Evolutionary conservation across 1,140 invertebrate genomes (phyloP), one percentile per base, ranked within the genome.

Genomic region (Drosophila nannoptera): DNA sequence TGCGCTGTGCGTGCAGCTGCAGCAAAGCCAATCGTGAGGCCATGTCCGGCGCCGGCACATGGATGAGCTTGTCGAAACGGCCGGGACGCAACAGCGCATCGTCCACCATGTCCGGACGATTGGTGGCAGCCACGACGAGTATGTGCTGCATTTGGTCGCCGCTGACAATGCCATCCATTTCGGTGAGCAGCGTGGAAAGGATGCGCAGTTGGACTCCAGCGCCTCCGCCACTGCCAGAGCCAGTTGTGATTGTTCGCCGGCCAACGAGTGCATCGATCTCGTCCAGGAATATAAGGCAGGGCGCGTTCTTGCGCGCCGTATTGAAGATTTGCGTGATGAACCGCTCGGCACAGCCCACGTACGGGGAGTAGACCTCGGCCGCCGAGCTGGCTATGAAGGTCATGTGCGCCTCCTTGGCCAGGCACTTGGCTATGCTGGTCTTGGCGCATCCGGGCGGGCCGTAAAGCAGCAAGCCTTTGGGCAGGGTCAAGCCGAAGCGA

Each of bases 371-470:
- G 5, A 94, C 90, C 76, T 94, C 92, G 2, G 94, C 93, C 48
- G 93, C 92, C 64, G 91, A 93, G 0, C 92, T 90, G 6, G 92
- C 89, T 14, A 94, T 89, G 42, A 94, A 93, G n/a, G 92, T 92
- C 60, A 91, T 91, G 60, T 91, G 89, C 29, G 92, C 91, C 53
- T 92, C 91, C 58, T 90, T 91, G 12, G 94, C 94, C 31, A 94
- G 61, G 4, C 94, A 93, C 75, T 92, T 91, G 9, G 93, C 93
- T 14, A 95, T 90, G 64, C 92, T 92, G 6, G 94, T 95, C 90
- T 95, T 95, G 4, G 92, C 94, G 88, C 94, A 95, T 2, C 94
- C 94, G 1, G 94, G 94, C 14, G 94, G 94, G 2, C 94, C 94
- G 90, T 95, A 94, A 33, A 95, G 91, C 12, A 95, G 87, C 33